Percentiles rank a stretch among this genome's conserved stretches.
Conservation (phyloP, 23 tunicate species). For the Halocynthia roretzi region DNA sequence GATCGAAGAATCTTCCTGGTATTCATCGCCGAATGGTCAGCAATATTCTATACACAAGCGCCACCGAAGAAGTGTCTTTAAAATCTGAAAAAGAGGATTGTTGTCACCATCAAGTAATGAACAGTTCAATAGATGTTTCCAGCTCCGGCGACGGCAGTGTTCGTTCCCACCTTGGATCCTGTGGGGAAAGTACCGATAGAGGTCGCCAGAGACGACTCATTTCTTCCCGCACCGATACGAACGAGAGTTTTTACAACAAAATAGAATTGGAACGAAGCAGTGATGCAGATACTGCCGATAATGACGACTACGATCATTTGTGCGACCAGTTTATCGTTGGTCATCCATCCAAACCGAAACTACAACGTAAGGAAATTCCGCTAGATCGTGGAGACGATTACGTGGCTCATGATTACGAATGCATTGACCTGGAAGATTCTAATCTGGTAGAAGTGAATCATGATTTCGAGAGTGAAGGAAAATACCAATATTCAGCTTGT, state of each 20-base stretch:
- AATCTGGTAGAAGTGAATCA: too few species aligned
- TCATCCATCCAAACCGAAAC: conserved; percentile 1
- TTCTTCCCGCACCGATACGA: neutral
- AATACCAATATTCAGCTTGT: too few species aligned
- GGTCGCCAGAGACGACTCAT: neutral
- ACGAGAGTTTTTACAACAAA: conserved; percentile 10
- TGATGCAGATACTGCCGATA: neutral
- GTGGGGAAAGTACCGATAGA: neutral
- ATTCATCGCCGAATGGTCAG: neutral
- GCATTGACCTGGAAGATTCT: neutral
- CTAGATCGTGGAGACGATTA: neutral
- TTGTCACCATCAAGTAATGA: too few species aligned
- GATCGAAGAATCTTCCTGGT: neutral
- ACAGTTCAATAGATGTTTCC: neutral
- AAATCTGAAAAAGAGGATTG: neutral
- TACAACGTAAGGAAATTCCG: neutral
- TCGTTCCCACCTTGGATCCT: conserved; percentile 3
- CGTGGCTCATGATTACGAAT: neutral
- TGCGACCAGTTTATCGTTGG: conserved; percentile 2
- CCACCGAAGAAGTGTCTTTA: neutral
- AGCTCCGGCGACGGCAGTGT: neutral
- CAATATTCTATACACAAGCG: neutral
- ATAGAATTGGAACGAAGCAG: neutral
- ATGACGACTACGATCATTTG: conserved; percentile 27
- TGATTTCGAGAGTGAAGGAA: too few species aligned